Evolutionary conservation across 2,113 vertebrate genomes (phyloP).

Genomic region (Neotoma lepida): DNA sequence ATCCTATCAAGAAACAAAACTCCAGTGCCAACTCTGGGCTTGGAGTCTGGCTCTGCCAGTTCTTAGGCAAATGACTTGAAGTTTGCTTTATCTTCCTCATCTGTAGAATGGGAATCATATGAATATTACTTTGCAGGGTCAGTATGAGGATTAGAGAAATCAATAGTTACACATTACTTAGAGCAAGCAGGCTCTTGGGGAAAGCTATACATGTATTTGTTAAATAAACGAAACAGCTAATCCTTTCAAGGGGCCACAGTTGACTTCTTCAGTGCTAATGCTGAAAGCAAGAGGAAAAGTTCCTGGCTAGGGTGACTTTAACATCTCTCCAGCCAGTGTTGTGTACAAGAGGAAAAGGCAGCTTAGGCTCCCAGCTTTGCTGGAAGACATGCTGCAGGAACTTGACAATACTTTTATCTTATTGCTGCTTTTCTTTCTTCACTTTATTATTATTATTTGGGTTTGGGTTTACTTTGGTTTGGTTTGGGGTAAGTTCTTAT

Average conservation of each 20-base stretch:
- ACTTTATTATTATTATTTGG: not conserved
- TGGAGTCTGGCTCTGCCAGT: not conserved
- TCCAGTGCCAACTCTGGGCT: not conserved
- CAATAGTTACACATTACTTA: not conserved
- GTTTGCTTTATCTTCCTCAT: not conserved
- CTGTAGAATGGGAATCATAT: not conserved
- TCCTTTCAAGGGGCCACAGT: not conserved
- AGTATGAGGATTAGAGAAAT: not conserved
- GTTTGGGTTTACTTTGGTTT: not conserved
- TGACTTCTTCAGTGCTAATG: not conserved
- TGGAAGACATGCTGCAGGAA: not conserved
- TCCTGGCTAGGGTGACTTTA: not conserved
- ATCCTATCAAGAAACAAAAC: not conserved
- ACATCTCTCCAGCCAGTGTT: not conserved
- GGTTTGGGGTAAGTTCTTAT: not conserved
- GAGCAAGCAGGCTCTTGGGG: not conserved
- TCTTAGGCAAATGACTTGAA: not conserved
- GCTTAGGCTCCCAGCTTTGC: not conserved
- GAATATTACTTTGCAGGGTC: not conserved
- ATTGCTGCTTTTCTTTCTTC: not conserved
- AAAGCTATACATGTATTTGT: not conserved
- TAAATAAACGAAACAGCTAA: not conserved
- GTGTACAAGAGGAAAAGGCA: not conserved
- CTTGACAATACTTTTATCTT: too few relatives aligned
- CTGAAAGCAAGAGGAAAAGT: not conserved